A percentile compares a stretch with the other conserved stretches of the same genome.
Evolutionary conservation across 2,888 invertebrate genomes (phyloP).

Genomic region (Horisme vitalbata): DNA sequence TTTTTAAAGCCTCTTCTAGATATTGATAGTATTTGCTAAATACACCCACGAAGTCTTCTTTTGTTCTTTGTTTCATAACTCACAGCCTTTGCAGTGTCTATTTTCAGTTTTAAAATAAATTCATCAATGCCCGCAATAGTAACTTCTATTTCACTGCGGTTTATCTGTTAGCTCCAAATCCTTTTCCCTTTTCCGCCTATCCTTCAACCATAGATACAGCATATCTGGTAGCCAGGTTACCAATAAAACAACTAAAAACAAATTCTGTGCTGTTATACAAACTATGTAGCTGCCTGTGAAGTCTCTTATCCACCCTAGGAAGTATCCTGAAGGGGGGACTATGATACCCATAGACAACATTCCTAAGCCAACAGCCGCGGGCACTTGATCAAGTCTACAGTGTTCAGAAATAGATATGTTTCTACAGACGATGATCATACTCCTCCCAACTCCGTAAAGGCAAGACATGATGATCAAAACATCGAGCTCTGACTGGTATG

Average conservation of each 20-base stretch:
- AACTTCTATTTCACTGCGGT: slow-evolving; percentile 29
- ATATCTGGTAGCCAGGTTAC: slow-evolving; percentile 84
- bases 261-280: slow-evolving; percentile 85
- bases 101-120: slow-evolving; percentile 5
- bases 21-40: no score
- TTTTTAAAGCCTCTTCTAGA: no score
- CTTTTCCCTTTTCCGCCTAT: slow-evolving; percentile 41
- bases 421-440: slow-evolving; percentile 88
- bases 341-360: slow-evolving; percentile 88
- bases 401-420: slow-evolving; percentile 87
- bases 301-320: slow-evolving; percentile 86
- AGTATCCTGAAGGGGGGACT: slow-evolving; percentile 85
- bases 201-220: slow-evolving; percentile 47
- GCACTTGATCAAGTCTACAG: slow-evolving; percentile 81
- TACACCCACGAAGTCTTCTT: no score
- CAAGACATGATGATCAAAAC: slow-evolving; percentile 80
- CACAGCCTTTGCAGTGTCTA: slow-evolving; percentile 31
- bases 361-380: slow-evolving; percentile 87
- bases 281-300: slow-evolving; percentile 83
- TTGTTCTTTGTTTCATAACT: slow-evolving; percentile 27
- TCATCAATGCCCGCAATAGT: slow-evolving; percentile 5
- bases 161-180: slow-evolving; percentile 48
- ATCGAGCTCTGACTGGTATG: slow-evolving; percentile 80
- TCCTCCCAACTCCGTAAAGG: slow-evolving; percentile 87
- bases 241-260: slow-evolving; percentile 78